These are phyloP conservation scores for Drosophila seclusa DNA, from an alignment of 2,888 invertebrate genomes.

Conservation along the genomic window DNA sequence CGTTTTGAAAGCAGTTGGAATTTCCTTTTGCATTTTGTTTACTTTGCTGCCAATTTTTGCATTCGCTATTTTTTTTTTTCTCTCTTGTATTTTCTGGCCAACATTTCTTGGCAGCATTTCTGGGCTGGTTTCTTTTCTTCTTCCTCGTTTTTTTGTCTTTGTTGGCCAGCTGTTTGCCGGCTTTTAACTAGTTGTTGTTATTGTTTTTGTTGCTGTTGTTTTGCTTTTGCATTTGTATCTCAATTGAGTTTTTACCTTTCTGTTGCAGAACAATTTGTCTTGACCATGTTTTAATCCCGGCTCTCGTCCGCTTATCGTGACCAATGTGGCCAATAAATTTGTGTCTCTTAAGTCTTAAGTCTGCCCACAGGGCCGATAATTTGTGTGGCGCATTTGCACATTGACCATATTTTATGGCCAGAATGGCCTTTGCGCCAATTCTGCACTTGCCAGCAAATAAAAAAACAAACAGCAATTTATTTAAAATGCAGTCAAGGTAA, in stretches of 20 bases:
- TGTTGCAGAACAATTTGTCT: slow-evolving; percentile 53
- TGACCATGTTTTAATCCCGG: slow-evolving; percentile 44
- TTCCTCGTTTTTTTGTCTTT: background rate
- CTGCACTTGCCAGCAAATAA: slow-evolving; percentile 1
- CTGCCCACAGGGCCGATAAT: slow-evolving; percentile 46
- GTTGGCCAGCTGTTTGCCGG: slow-evolving; percentile 52
- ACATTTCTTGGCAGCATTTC: slow-evolving; percentile 71
- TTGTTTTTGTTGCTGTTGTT: slow-evolving; percentile 8
- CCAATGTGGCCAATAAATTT: slow-evolving; percentile 57
- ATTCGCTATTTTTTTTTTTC: slow-evolving; percentile 19
- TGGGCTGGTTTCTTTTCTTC: slow-evolving; percentile 51
- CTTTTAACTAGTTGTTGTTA: slow-evolving; percentile 20
- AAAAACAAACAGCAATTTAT: background rate
- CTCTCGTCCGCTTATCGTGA: slow-evolving; percentile 39
- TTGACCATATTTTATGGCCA: slow-evolving; percentile 24
- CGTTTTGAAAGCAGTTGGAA: background rate
- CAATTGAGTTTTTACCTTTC: slow-evolving; percentile 40
- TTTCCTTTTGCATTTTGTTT: slow-evolving; percentile 41
- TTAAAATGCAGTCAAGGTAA: background rate
- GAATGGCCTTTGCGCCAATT: background rate
- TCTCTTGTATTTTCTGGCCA: slow-evolving; percentile 59
- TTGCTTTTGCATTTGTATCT: slow-evolving; percentile 36
- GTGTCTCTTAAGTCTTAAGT: slow-evolving; percentile 15
- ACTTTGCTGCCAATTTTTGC: slow-evolving; percentile 51
- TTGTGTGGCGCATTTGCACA: slow-evolving; percentile 62